Base-by-base conservation (phyloP, 1,140 invertebrate species). In the Drosophila quadrilineata region DNA sequence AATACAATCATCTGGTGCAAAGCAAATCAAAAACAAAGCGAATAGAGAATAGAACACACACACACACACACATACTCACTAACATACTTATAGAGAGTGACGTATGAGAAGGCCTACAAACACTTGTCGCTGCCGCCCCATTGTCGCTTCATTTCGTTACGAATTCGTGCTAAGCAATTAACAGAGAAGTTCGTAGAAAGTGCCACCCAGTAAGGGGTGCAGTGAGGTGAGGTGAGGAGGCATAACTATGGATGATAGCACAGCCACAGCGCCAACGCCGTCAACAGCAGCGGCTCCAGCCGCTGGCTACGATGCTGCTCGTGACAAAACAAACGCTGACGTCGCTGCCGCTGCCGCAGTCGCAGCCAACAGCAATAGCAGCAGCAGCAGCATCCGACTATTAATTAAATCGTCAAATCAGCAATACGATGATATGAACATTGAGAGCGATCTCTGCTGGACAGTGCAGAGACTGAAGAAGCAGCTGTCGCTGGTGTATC, bases 391-490 rank as follows among this genome's bases (percentile, higher is more conserved):
- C 48, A 63, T 87, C 14, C 64, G 65, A 43, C 89, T 97, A 46
- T 92, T 97, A 75, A 95, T 97, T 29, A 97, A 96, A 90, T 95
- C 95, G 16, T 95, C 96, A 12, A 96, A 96, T 91, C 96, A 97
- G 88, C 94, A 96, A 90, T 93, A 97, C 74, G 95, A 94, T 67
- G 96, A 98, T 90, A 94, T 97, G 84, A 94, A 93, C 56, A 92
- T 98, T 41, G 92, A 95, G 66, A 96, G 96, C 89, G 92, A 95
- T 82, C 91, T 94, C 24, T 93, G 93, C 57, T 98, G 96, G 96
- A 96, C 95, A n/a, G 94, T 98, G 48, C 91, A 92, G 58, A 93
- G 94, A 86, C 90, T 98, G 17, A 98, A 98, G 90, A 93, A 93
- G 57, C 94, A 97, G 86, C 90, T 98, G 14, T 93, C 94, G 3